Percentiles rank a stretch among this genome's conserved stretches.
phyloP scores from a whole-genome alignment of 2,888 invertebrate genomes.

The Strigamia crassipes region DNA sequence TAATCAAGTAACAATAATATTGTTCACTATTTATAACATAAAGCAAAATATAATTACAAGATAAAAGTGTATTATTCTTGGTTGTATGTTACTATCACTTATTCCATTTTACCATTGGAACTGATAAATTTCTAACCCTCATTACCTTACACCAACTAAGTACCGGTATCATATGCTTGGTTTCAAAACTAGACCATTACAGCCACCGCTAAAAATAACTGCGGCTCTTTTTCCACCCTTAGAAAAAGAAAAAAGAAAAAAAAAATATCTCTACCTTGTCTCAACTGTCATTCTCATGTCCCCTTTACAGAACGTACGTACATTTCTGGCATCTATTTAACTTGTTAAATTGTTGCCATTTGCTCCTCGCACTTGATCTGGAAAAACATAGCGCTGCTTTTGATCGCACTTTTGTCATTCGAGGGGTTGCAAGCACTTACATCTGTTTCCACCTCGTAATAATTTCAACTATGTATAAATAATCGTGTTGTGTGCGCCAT shows the following conservation, averaged over 20 bases:
- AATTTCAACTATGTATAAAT: constrained; percentile 1
- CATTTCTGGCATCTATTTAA: neutral
- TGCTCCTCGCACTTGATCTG: neutral
- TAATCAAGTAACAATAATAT: no score
- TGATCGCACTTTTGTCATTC: neutral
- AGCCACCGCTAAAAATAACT: constrained; percentile 12
- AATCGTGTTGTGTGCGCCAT: neutral
- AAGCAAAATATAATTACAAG: no score
- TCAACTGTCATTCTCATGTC: constrained; percentile 8
- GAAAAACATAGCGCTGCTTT: neutral
- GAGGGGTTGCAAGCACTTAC: neutral
- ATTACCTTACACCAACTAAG: neutral
- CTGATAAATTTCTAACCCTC: neutral
- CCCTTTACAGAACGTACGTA: neutral
- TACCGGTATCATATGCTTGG: neutral
- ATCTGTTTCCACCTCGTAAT: constrained; percentile 39
- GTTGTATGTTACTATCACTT: no score
- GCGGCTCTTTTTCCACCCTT: neutral
- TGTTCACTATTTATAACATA: no score
- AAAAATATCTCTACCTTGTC: neutral
- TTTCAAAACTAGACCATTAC: neutral
- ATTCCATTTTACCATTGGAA: neutral
- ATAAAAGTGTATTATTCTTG: no score
- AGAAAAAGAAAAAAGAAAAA: neutral
- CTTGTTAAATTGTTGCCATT: neutral